Conservation (phyloP, 1,140 invertebrate genomes). For the Neotoxoptera formosana region DNA sequence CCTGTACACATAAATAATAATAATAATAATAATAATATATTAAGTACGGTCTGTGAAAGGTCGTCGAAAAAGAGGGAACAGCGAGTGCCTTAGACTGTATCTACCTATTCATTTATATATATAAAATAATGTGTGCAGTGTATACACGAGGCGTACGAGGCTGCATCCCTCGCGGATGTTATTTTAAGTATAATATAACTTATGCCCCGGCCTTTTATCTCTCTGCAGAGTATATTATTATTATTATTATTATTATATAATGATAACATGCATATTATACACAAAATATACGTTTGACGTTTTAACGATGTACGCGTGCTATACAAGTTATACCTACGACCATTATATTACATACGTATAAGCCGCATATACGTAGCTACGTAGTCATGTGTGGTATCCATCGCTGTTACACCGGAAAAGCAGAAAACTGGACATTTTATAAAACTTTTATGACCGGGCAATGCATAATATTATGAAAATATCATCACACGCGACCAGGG, state of each 20-base stretch:
- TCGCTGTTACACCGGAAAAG: no score
- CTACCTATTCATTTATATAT: not conserved
- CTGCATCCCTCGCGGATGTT: not conserved
- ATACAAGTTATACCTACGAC: not conserved
- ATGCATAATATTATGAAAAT: no score
- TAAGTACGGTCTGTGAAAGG: not conserved
- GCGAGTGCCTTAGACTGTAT: not conserved
- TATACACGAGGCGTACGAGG: not conserved
- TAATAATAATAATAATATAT: not conserved
- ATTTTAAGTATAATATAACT: slow-evolving; percentile 19
- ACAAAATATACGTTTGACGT: not conserved
- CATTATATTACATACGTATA: no score
- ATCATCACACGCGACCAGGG: no score
- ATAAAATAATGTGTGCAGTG: not conserved
- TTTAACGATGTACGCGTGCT: not conserved
- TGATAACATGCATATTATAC: not conserved
- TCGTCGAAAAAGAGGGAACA: slow-evolving; percentile 1
- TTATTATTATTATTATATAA: not conserved
- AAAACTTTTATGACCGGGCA: no score
- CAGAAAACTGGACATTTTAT: no score
- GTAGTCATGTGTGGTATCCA: no score
- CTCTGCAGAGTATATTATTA: not conserved
- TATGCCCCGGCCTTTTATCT: not conserved
- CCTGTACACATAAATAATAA: not conserved
- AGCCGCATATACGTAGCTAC: no score